phyloP scores from a whole-genome alignment of 2,797 vertebrate genomes.

The Xiphorhynchus erythropygius region DNA sequence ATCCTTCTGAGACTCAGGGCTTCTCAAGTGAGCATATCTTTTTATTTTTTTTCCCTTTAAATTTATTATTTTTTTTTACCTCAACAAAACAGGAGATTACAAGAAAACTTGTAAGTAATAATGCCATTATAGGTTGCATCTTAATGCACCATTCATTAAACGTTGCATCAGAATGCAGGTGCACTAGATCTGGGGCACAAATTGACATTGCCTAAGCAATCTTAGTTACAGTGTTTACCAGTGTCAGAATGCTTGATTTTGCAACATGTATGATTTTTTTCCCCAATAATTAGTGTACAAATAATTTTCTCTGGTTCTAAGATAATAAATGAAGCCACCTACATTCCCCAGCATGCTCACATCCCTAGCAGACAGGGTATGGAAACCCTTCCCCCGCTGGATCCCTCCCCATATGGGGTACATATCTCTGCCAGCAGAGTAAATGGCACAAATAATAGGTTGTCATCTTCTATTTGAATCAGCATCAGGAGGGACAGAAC shows the following conservation, averaged over 20 bases:
- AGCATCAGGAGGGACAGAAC: neutral
- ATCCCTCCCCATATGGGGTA: neutral
- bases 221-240: neutral
- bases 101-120: neutral
- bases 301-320: neutral
- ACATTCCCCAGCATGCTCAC: neutral
- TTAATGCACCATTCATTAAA: neutral
- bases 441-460: neutral
- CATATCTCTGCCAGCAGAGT: neutral
- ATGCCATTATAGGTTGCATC: neutral
- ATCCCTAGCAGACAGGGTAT: neutral
- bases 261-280: neutral
- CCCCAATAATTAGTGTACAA: neutral
- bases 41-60: too few relatives aligned
- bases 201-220: neutral
- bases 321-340: neutral
- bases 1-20: neutral
- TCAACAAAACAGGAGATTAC: neutral
- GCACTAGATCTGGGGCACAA: neutral
- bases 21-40: neutral
- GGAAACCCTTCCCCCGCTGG: neutral
- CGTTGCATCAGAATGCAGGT: neutral
- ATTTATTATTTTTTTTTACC: neutral
- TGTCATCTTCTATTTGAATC: neutral
- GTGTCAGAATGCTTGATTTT: neutral